Base-by-base conservation (phyloP, 2,797 vertebrate genomes). In the Pogoniulus pusillus region DNA sequence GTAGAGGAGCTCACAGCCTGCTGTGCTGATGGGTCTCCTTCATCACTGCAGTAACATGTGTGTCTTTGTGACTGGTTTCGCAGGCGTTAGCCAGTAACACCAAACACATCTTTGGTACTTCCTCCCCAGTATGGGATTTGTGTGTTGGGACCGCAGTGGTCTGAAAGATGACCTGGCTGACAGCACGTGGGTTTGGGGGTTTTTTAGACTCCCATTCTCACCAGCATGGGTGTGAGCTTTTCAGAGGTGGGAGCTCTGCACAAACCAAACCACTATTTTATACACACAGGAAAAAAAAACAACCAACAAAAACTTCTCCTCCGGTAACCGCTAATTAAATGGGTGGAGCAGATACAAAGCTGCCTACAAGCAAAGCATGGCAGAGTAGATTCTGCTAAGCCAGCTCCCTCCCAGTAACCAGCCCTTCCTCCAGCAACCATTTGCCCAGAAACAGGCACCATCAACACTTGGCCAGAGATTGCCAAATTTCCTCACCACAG, bases 371-470 rank as follows among this genome's bases (percentile, higher is more conserved):
- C 41, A 87, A 89, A 70, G 32, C 12, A 32, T 65, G 85, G 90
- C 58, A 1, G 27, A 86, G 47, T 57, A 69, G 34, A 4, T n/a
- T 77, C 34, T 70, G 72, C 55, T 68, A 26, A 68, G 10, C 23
- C 7, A 1, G 18, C 41, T 47, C 2, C 0, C 22, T 41, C 32
- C 0, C 1, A 66, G 85, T 5, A 78, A 54, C 32, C 32, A 0
- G 41, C 82, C 30, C 39, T 94, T 85, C 82, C 82, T 75, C 23
- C 9, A 54, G 63, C 79, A 82, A 30, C 47, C 5, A 2, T 29
- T 65, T 0, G 0, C 79, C n/a, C 47, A 34, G 51, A 70, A 34
- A 45, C 7, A 6, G 0, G 0, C 13, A 39, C 14, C 19, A 10
- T 15, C 29, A 73, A 20, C 0, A 1, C 35, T 15, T 53, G 60